Evolutionary conservation across 92 coral and sea anemone species (phyloP).

Genomic region (Palythoa grandiflora): DNA sequence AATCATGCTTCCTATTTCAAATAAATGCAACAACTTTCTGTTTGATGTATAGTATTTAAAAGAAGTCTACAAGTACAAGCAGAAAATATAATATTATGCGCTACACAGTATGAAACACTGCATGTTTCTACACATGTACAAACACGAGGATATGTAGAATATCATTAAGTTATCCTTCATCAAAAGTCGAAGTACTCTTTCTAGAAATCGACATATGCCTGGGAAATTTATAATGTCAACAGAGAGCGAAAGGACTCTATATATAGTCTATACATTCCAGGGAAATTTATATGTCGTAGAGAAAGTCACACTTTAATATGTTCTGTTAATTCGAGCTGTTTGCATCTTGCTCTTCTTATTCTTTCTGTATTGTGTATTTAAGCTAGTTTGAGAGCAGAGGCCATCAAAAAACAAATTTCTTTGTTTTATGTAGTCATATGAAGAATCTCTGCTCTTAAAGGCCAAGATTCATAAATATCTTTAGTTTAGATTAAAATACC

Average conservation of each 20-base stretch:
- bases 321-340: background rate
- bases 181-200: conserved; percentile 2
- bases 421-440: background rate
- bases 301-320: background rate
- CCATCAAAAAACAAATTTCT: background rate
- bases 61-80: background rate
- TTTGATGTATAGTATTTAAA: background rate
- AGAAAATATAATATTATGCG: background rate
- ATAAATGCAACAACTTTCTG: background rate
- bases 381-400: background rate
- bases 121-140: background rate
- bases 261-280: background rate
- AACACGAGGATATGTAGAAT: background rate
- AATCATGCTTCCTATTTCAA: background rate
- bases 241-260: background rate
- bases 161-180: conserved; percentile 11
- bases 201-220: background rate
- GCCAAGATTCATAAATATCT: background rate
- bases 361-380: background rate
- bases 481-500: background rate
- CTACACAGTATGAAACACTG: background rate
- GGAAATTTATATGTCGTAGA: background rate
- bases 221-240: background rate
- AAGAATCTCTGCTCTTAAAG: background rate
- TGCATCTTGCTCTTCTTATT: background rate